Base-by-base conservation (phyloP, 2,888 invertebrate species). In the Gisinianus flammeolus region DNA sequence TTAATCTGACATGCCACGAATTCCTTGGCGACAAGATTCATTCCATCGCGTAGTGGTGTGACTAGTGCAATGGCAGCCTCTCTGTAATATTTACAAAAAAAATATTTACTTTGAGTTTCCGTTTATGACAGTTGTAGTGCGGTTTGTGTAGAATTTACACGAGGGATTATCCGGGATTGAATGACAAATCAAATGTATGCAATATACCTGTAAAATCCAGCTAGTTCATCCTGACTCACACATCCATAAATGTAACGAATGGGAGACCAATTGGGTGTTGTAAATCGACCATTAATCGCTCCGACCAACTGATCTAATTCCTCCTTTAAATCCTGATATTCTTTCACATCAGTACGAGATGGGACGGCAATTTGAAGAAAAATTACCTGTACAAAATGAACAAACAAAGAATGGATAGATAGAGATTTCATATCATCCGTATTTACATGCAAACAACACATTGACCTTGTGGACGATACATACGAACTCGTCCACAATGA, bases 21-120 rank as follows among this genome's bases (percentile, higher is more conserved):
- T 87, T 96, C 96, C 86, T 96, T 96, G 8, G 95, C 95, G 0
- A 96, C 95, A 75, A 96, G 89, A 87, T 96, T 96, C 95, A 96
- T 96, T 72, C 84, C 83, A 68, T 79, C 80, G 74, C 96, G 89
- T 2, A 96, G 87, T 0, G 96, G 96, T 0, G 95, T 95, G 0
- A 96, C 95, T 58, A 96, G 88, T 44, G 94, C 94, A 0, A 96
- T 94, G 0, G 94, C 92, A 0, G 95, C 91, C 85, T 95, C 95
- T 69, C 84, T 84, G 44, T 12, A 66, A 16, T 66, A 6, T 56
- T 5, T 52, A 22, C 35, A 35, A 5, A 5, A 35, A 35, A 35
- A 35, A 35, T 35, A 35, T 12, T 35, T 35, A 35, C 35, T 35
- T 8, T 35, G 35, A 35, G 35, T n/a, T n/a, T n/a, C n/a, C n/a